Percentiles rank a stretch among this genome's conserved stretches.
Conservation (phyloP, 2,113 vertebrate genomes). For the Labeo rohita region DNA sequence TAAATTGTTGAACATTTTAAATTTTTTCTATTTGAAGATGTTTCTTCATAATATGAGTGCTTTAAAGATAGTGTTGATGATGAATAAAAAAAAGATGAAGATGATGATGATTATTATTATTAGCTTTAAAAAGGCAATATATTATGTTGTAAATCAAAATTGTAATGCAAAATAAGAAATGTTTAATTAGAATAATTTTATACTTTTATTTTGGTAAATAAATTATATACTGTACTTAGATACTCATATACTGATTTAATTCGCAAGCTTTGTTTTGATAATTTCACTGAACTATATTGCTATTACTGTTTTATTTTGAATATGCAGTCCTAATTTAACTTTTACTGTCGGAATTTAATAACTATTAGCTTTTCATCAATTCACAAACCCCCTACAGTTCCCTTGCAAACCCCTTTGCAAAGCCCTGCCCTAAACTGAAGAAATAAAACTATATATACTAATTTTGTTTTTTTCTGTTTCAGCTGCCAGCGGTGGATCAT, state of each 20-base stretch:
- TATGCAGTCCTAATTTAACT: background rate
- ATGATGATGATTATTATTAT: background rate
- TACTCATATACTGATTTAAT: background rate
- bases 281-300: background rate
- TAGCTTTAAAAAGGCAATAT: background rate
- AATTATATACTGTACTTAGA: background rate
- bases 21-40: too few species aligned
- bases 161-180: background rate
- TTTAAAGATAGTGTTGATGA: too few species aligned
- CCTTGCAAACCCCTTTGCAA: background rate
- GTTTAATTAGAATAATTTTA: background rate
- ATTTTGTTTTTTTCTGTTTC: slow-evolving; percentile 4
- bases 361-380: background rate
- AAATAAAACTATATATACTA: background rate
- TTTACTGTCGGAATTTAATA: background rate
- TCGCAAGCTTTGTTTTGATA: background rate
- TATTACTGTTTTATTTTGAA: background rate
- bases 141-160: background rate
- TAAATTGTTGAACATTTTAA: too few species aligned
- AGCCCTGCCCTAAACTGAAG: background rate
- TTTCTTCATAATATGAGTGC: too few species aligned
- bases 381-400: background rate
- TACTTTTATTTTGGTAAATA: background rate
- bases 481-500: slow-evolving; percentile 73
- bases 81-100: too few species aligned